Evolutionary conservation across 2,797 vertebrate species (phyloP).

Genomic region (Rhincodon typus): DNA sequence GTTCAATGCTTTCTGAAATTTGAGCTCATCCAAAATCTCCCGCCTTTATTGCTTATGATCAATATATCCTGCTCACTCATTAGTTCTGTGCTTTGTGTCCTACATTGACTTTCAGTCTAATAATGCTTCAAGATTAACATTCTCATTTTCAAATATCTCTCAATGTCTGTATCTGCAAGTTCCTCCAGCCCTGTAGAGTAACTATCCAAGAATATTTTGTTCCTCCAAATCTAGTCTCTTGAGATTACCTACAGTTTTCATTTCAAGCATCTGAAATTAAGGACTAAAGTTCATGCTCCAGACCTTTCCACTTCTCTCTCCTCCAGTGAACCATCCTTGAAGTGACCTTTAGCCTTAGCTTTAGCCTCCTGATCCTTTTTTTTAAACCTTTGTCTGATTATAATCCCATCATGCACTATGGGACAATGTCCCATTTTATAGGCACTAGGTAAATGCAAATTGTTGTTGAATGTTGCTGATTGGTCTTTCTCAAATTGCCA

Average conservation of each 20-base stretch:
- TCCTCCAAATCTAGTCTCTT: not conserved
- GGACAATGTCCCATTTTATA: not conserved
- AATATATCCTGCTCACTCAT: not conserved
- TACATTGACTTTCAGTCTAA: not conserved
- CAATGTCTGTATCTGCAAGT: not conserved
- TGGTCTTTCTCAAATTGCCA: not conserved
- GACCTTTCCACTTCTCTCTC: not conserved
- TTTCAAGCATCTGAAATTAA: not conserved
- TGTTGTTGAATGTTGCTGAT: not conserved
- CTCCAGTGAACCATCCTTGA: not conserved
- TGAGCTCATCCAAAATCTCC: too few species aligned
- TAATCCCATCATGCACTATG: not conserved
- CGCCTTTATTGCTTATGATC: too few species aligned
- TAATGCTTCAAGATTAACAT: not conserved
- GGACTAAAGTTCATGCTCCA: not conserved
- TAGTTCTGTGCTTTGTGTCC: not conserved
- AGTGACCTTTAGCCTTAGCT: not conserved
- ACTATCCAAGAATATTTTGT: not conserved
- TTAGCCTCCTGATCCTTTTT: too few species aligned
- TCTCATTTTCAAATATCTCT: not conserved
- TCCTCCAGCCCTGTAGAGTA: not conserved
- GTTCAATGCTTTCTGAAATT: too few species aligned
- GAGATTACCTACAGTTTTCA: not conserved
- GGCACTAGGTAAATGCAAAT: not conserved
- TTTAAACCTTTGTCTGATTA: not conserved